phyloP scores from a whole-genome alignment of 2,797 vertebrate species.

The Pachyuromys duprasi region DNA sequence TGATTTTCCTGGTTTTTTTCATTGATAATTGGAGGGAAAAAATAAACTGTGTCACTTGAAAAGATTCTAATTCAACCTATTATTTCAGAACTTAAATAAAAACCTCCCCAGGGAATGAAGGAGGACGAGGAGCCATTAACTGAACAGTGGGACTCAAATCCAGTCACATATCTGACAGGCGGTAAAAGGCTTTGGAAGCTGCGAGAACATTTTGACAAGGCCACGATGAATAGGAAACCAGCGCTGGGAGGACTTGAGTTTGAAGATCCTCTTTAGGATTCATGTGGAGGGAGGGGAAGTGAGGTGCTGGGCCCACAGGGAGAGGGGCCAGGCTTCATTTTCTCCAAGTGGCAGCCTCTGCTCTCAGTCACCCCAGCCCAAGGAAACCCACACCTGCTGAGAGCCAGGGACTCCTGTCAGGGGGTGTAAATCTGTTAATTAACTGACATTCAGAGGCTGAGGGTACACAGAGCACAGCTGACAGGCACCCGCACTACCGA shows the following conservation, averaged over 20 bases:
- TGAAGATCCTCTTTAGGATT: neutral
- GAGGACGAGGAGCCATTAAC: neutral
- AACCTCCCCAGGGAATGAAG: neutral
- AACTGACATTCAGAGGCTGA: rapidly evolving
- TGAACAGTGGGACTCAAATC: slow-evolving; percentile 49
- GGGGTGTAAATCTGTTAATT: neutral
- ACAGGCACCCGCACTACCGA: rapidly evolving
- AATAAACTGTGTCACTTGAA: neutral
- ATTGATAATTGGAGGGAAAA: neutral
- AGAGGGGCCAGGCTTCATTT: neutral
- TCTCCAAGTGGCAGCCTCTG: too few species aligned
- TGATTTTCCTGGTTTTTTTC: neutral
- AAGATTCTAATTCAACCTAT: slow-evolving; percentile 3
- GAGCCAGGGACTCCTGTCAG: rapidly evolving
- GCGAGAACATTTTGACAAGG: slow-evolving; percentile 56
- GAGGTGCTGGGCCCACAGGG: rapidly evolving
- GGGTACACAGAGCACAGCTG: rapidly evolving
- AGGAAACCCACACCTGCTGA: neutral
- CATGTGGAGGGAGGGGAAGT: neutral
- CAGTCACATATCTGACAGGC: slow-evolving; percentile 66
- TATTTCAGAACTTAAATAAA: slow-evolving; percentile 44
- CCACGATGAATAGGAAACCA: slow-evolving; percentile 60
- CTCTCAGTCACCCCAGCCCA: too few species aligned
- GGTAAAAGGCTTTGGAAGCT: slow-evolving; percentile 72
- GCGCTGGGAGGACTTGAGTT: neutral